These are phyloP conservation scores for Catonia carolina DNA, from an alignment of 2,888 invertebrate genomes.

Conservation along the genomic window DNA sequence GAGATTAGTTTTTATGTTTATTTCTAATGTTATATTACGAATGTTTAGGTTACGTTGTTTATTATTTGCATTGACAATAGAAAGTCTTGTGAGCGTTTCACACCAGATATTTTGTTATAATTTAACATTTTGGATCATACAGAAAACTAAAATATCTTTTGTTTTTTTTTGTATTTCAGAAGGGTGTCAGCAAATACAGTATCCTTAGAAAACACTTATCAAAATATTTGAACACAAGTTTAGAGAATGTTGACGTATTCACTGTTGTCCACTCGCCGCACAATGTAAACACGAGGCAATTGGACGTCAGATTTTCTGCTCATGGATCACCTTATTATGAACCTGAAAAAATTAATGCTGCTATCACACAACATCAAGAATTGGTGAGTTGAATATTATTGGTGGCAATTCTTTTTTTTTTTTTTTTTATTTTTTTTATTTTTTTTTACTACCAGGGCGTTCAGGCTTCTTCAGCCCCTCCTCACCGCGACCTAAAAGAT, in stretches of 20 bases:
- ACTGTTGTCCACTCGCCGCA: slow-evolving; percentile 70
- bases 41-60: too few relatives aligned
- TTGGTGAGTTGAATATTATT: slow-evolving; percentile 45
- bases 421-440: slow-evolving; percentile 1
- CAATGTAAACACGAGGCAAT: slow-evolving; percentile 46
- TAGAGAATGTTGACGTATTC: slow-evolving; percentile 86
- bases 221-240: slow-evolving; percentile 65
- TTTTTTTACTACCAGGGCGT: background rate
- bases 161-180: slow-evolving; percentile 33
- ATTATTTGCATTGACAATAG: too few relatives aligned
- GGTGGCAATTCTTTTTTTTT: background rate
- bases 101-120: too few relatives aligned
- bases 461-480: too few relatives aligned
- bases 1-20: too few relatives aligned
- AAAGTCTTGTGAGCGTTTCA: too few relatives aligned
- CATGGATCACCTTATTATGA: slow-evolving; percentile 92
- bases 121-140: too few relatives aligned
- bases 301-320: slow-evolving; percentile 87
- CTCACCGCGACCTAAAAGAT: too few relatives aligned
- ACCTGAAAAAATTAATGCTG: slow-evolving; percentile 79
- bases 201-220: slow-evolving; percentile 58
- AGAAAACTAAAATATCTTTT: too few relatives aligned
- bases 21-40: too few relatives aligned
- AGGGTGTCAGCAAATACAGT: slow-evolving; percentile 66
- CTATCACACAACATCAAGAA: slow-evolving; percentile 64